phyloP scores from a whole-genome alignment of 1,140 invertebrate genomes.

The Pseudoatta argentina region DNA sequence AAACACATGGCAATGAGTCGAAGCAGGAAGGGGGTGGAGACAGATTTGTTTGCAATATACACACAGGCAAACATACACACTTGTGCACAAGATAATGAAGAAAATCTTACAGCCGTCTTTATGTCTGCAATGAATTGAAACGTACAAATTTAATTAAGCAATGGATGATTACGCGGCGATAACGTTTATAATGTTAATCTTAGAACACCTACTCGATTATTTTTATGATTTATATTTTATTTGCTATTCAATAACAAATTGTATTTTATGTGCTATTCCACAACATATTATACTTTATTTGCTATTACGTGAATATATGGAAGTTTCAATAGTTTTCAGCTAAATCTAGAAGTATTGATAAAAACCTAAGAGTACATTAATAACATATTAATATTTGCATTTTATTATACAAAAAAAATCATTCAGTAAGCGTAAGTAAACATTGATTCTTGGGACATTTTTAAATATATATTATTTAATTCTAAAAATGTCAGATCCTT shows the following conservation, averaged over 20 bases:
- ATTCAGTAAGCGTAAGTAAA: neutral
- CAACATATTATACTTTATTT: neutral
- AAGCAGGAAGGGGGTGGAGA: constrained; percentile 68
- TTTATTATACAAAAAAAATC: constrained; percentile 8
- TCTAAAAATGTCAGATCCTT: constrained; percentile 49
- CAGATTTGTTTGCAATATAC: constrained; percentile 36
- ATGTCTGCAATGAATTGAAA: neutral
- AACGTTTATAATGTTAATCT: neutral
- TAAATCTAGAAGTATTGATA: constrained; percentile 10
- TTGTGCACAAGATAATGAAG: constrained; percentile 48
- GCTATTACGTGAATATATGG: neutral
- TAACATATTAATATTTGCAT: neutral
- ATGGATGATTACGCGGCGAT: neutral
- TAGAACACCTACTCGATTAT: no score
- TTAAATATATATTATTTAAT: constrained; percentile 55
- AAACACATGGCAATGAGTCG: constrained; percentile 60
- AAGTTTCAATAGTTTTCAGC: neutral
- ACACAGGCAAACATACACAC: neutral
- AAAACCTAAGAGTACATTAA: neutral
- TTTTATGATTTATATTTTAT: neutral
- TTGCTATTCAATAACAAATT: neutral
- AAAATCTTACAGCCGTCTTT: constrained; percentile 3
- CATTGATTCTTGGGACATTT: neutral
- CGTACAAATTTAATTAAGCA: neutral
- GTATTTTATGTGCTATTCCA: neutral